These are phyloP conservation scores for Liodrosophila aerea DNA, from an alignment of 2,888 invertebrate species.

Conservation along the genomic window DNA sequence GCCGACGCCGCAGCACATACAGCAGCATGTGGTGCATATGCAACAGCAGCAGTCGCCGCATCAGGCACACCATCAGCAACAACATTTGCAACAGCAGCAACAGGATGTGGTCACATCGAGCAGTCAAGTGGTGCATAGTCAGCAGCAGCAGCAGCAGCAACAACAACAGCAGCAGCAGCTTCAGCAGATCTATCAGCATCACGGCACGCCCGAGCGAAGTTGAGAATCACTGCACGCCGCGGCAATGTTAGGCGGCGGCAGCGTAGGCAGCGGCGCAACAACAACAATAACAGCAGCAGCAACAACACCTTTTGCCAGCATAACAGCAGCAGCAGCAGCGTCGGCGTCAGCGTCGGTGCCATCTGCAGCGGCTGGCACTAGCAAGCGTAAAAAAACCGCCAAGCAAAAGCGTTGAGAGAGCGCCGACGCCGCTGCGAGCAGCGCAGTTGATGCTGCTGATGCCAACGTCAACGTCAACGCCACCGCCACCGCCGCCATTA, in stretches of 20 bases:
- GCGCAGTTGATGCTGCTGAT: constrained; percentile 4
- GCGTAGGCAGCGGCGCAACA: constrained; percentile 21
- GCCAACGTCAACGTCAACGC: constrained; percentile 5
- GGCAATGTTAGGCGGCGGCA: constrained; percentile 65
- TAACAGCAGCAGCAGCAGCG: constrained; percentile 53
- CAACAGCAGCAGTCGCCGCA: constrained; percentile 78
- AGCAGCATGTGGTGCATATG: constrained; percentile 81
- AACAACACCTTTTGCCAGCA: constrained; percentile 64
- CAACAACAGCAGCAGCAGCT: constrained; percentile 74
- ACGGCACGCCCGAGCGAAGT: constrained; percentile 82
- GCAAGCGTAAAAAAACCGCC: constrained; percentile 80
- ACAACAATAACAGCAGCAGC: constrained; percentile 29
- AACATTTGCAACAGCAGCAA: constrained; percentile 64
- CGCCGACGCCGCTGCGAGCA: constrained; percentile 4
- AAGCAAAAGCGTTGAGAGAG: constrained; percentile 81
- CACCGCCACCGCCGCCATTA: constrained; percentile 48
- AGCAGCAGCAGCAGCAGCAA: constrained; percentile 58
- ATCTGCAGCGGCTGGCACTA: constrained; percentile 55
- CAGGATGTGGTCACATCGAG: constrained; percentile 82
- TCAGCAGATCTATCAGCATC: constrained; percentile 82
- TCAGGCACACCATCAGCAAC: constrained; percentile 74
- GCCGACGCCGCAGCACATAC: constrained; percentile 80
- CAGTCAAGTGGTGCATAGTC: constrained; percentile 79
- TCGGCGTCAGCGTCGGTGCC: constrained; percentile 37
- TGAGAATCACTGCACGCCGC: constrained; percentile 82